Base-by-base conservation (phyloP, 2,888 invertebrate species). In the Campopleginae sp. region DNA sequence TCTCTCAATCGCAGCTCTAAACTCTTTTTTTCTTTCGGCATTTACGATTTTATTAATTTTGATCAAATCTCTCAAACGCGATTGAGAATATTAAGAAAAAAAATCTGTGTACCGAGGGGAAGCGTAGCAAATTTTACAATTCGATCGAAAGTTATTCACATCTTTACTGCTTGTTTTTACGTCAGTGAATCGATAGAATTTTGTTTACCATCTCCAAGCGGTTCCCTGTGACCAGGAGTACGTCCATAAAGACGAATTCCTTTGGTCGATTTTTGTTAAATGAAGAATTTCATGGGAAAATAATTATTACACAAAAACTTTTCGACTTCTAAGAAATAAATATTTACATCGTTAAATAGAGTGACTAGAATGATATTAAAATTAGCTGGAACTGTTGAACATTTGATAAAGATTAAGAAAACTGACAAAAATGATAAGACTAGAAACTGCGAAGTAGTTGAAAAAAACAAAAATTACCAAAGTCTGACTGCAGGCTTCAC, bases 351-450 rank as follows among this genome's bases (percentile, higher is more conserved):
- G 2, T 51, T 0, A 19, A 19, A 19, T 51, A 19, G 8, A 7
- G 19, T 19, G 51, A 8, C 12, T 27, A 14, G 27, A 58, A 27
- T 27, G 27, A 58, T 14, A 58, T 14, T 58, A 5, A 23, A 27
- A 27, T 14, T 1, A 27, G 58, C 14, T 14, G 1, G 27, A 23
- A 58, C 14, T 0, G 58, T 58, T 58, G 5, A 54, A 27, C 58
- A 14, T 58, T 58, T 58, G 27, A 51, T 51, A n/a, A 7, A 51
- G 48, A 51, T 51, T 19, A 51, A 51, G n/a, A 51, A 7, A 58
- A 58, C 58, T 58, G 58, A 58, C 27, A 27, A 58, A 27, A 58
- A 27, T 12, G 27, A 58, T 58, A 58, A 58, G 58, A 10, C 54
- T 54, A 8, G 54, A n/a, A 27, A 58, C 27, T 58, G 27, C 27